Conservation (phyloP, 2,888 invertebrate genomes). For the Chydorus sphaericus region DNA sequence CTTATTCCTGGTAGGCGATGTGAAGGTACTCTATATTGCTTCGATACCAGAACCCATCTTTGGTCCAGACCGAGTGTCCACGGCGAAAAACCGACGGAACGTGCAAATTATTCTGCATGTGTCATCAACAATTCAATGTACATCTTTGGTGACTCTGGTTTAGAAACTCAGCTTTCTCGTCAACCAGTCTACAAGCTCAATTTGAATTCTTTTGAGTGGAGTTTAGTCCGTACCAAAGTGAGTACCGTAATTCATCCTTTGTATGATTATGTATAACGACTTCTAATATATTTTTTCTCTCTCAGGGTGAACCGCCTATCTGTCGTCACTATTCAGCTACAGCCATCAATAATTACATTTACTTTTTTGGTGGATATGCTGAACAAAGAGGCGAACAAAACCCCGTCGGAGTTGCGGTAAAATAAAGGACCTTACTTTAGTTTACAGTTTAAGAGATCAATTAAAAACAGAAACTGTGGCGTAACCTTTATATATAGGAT, state of each 20-base stretch:
- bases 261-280: neutral
- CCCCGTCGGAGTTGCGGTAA: conserved; percentile 44
- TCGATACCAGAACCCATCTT: conserved; percentile 50
- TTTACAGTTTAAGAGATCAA: neutral
- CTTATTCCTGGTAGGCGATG: conserved; percentile 70
- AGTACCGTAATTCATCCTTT: conserved; percentile 4
- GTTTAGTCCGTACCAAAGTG: conserved; percentile 38
- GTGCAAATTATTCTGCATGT: conserved; percentile 85
- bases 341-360: conserved; percentile 61
- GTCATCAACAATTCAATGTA: conserved; percentile 64
- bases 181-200: conserved; percentile 60
- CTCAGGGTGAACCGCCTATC: conserved; percentile 50
- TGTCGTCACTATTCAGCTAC: conserved; percentile 77
- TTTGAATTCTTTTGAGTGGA: conserved; percentile 58
- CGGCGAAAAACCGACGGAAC: conserved; percentile 58
- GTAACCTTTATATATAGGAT: conserved; percentile 30
- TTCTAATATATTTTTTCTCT: conserved; percentile 22
- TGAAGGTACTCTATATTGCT: conserved; percentile 65
- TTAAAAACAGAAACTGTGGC: neutral
- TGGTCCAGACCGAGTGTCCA: conserved; percentile 50
- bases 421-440: conserved; percentile 18
- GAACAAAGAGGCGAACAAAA: too few relatives aligned
- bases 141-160: conserved; percentile 83
- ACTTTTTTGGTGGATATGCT: conserved; percentile 79
- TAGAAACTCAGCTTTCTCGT: conserved; percentile 61